Conservation (phyloP, 2,113 vertebrate genomes). For the Apaloderma vittatum region DNA sequence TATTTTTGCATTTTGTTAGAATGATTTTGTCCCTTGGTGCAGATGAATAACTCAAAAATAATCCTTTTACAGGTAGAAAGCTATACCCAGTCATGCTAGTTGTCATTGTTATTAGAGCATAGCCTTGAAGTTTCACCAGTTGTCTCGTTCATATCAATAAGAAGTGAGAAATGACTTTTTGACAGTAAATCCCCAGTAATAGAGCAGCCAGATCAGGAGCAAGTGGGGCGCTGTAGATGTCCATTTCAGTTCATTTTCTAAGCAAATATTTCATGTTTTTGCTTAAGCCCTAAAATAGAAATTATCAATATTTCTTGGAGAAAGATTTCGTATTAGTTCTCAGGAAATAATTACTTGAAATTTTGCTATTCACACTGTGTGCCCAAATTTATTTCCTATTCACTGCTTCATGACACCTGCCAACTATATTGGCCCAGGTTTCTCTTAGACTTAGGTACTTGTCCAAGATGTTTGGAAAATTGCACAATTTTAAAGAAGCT, state of each 20-base stretch:
- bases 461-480: not conserved
- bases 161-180: not conserved
- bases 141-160: not conserved
- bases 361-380: not conserved
- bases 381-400: not conserved
- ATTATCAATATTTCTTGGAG: not conserved
- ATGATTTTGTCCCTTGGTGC: not conserved
- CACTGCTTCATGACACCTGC: not conserved
- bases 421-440: not conserved
- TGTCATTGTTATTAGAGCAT: not conserved
- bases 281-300: not conserved
- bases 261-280: not conserved
- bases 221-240: not conserved
- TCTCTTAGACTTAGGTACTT: not conserved
- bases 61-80: not conserved
- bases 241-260: not conserved
- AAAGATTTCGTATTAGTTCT: not conserved
- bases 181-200: not conserved
- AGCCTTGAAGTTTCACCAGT: not conserved
- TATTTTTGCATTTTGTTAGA: conserved; percentile 2
- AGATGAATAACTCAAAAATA: not conserved
- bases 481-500: not conserved
- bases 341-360: not conserved
- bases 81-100: not conserved
- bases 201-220: not conserved